Base-by-base conservation (phyloP, 64 coral and sea anemone species). In the Hydrozoanthus tunicans region DNA sequence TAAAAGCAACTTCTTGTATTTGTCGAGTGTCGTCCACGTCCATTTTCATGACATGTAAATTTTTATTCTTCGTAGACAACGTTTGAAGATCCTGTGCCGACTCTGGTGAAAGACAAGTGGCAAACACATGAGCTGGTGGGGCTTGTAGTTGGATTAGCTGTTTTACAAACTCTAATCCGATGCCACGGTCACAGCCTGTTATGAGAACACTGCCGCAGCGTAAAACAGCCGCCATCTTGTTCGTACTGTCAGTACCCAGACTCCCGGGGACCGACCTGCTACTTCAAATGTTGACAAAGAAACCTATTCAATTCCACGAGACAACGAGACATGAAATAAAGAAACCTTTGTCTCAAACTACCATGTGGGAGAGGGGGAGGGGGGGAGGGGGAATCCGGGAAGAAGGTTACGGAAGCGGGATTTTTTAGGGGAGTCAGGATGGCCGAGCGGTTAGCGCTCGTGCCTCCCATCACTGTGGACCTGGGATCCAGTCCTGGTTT, bases 91-190 rank as follows among this genome's bases (percentile, higher is more conserved):
- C 94, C 9, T 74, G 60, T 5, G 94, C 94, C 20, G 62, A 77
- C 23, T 51, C 7, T 32, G 85, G 60, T 0, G 94, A 92, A 32
- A 90, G 55, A 69, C 90, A 95, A 4, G 94, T 95, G 53, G 94
- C 94, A 62, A 95, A 92, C 7, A 95, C 11, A 56, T 72, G 53
- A 56, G 80, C 15, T 76, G 94, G 94, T 59, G 94, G 82, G 65
- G 58, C 64, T 25, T 13, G 56, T 9, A 89, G 84, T 56, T 26
- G 67, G 13, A 95, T 12, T 9, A 95, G 67, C 55, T 92, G 90
- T 26, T 91, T 91, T 15, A 94, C 82, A 10, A 94, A 78, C 64
- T 79, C 93, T 76, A 94, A 89, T 3, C 94, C 94, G 80, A 95
- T 75, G 55, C 94, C 94, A 9, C 94, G 94, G 32, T 86, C 92